Evolutionary conservation across 2,888 invertebrate genomes (phyloP).

Genomic region (Ornithoptera alexandrae): DNA sequence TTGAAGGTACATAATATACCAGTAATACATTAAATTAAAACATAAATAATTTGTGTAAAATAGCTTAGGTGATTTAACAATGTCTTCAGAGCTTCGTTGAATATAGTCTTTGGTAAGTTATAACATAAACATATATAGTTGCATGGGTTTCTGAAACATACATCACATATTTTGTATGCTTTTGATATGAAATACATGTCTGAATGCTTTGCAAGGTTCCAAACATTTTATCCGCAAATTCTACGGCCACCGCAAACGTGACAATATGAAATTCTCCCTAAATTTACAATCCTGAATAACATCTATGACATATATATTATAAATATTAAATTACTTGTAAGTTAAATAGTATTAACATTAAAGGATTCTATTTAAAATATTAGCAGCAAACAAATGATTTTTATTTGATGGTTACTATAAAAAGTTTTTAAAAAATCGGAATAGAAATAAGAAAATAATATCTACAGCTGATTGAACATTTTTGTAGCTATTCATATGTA

Average conservation of each 20-base stretch:
- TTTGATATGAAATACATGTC: conserved; percentile 35
- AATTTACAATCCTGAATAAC: not conserved
- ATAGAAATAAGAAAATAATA: no score
- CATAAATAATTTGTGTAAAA: no score
- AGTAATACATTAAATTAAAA: no score
- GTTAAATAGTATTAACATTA: not conserved
- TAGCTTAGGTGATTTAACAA: no score
- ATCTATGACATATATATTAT: not conserved
- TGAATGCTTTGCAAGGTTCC: conserved; percentile 53
- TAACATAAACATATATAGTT: not conserved
- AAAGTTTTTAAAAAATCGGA: no score
- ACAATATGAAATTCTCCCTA: conserved; percentile 14
- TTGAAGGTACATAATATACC: no score
- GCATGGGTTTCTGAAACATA: conserved; percentile 26
- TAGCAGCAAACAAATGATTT: no score
- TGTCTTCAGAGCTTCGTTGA: no score
- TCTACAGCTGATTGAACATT: no score
- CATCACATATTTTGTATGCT: conserved; percentile 34
- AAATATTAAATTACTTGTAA: not conserved
- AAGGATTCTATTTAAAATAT: not conserved
- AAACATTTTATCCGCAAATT: conserved; percentile 41
- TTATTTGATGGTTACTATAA: no score
- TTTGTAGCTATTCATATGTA: no score
- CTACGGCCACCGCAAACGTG: conserved; percentile 34
- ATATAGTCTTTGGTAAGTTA: no score